Percentiles rank a stretch among this genome's conserved stretches.
Conservation (phyloP, 2,113 vertebrate species). For the Brevimyrus niger region DNA sequence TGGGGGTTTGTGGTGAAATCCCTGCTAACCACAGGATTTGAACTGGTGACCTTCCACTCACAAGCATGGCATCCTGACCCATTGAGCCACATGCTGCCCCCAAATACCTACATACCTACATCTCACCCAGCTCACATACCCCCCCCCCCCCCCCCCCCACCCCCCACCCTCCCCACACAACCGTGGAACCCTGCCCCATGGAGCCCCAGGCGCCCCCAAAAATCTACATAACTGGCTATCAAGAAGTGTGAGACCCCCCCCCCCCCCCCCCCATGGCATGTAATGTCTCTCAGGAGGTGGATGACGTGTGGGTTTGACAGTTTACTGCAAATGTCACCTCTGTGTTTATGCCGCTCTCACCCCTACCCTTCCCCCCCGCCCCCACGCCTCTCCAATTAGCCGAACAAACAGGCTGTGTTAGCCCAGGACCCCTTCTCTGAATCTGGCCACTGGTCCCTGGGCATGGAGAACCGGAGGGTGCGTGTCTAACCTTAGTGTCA, state of each 20-base stretch:
- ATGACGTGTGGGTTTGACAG: constrained; percentile 46
- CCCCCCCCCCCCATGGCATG: background rate
- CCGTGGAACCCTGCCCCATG: too few species aligned
- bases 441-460: constrained; percentile 48
- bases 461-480: constrained; percentile 38
- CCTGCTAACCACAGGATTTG: background rate
- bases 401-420: constrained; percentile 61
- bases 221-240: too few species aligned
- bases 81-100: background rate
- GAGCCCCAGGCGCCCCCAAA: too few species aligned
- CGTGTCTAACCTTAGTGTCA: constrained; percentile 55
- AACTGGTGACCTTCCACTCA: background rate
- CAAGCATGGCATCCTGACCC: background rate
- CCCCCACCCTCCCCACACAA: background rate
- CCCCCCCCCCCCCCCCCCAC: background rate
- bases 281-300: background rate
- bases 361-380: constrained; percentile 24
- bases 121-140: background rate
- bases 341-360: constrained; percentile 47
- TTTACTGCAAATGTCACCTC: constrained; percentile 51
- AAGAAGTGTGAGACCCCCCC: too few species aligned
- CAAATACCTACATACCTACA: background rate
- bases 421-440: constrained; percentile 30
- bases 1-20: background rate
- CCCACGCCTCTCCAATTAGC: constrained; percentile 51